Percentiles rank a stretch among this genome's conserved stretches.
phyloP scores from a whole-genome alignment of 2,797 vertebrate genomes.

The Bradypodion ventrale region DNA sequence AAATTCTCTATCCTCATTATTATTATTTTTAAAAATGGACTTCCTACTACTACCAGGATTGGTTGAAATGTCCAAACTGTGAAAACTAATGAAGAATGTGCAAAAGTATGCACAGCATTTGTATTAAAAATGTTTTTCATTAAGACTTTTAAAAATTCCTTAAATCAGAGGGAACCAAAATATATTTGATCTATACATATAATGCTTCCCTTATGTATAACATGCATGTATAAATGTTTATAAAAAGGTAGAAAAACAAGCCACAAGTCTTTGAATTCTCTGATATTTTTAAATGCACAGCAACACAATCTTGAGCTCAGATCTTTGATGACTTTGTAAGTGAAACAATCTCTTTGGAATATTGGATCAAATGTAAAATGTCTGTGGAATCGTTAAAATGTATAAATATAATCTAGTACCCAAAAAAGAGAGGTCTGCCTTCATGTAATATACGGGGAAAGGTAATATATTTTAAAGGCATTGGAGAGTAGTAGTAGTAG shows the following conservation, averaged over 20 bases:
- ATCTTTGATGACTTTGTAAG: conserved; percentile 51
- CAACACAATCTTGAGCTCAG: conserved; percentile 31
- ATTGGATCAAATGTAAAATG: conserved; percentile 60
- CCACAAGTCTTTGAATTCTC: conserved; percentile 49
- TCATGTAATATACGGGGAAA: conserved; percentile 44
- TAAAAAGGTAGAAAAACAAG: conserved; percentile 56
- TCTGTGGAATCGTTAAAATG: conserved; percentile 16
- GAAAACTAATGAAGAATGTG: conserved; percentile 63
- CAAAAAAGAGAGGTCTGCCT: conserved; percentile 26
- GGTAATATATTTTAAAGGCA: conserved; percentile 32
- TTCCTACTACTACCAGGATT: conserved; percentile 55
- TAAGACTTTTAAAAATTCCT: conserved; percentile 26
- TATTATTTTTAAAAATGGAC: conserved; percentile 24
- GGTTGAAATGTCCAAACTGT: conserved; percentile 69
- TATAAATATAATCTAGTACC: conserved; percentile 53
- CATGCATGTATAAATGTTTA: conserved; percentile 49
- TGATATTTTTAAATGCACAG: conserved; percentile 59
- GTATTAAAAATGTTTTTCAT: conserved; percentile 70
- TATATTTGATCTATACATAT: conserved; percentile 54
- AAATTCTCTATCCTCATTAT: conserved; percentile 41
- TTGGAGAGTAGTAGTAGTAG: conserved; percentile 13
- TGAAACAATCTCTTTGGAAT: conserved; percentile 56
- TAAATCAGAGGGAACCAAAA: conserved; percentile 47
- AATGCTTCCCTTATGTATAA: conserved; percentile 67
- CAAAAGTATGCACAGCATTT: conserved; percentile 44